Evolutionary conservation across 1,140 invertebrate species (phyloP), one percentile per base, ranked within the genome.

Genomic region (Diorhabda sublineata): DNA sequence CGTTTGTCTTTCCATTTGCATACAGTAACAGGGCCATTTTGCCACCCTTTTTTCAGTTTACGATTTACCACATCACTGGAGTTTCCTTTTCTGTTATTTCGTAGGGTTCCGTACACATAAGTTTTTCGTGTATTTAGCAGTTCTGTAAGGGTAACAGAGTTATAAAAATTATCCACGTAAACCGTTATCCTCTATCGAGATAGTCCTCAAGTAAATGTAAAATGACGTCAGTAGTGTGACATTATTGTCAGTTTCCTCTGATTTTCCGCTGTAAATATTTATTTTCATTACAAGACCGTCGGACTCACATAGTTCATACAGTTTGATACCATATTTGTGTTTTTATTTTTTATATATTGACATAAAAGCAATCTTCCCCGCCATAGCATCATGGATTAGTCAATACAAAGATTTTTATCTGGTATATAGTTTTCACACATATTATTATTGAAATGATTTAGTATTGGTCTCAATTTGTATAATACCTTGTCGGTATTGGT

Each of bases 1-100:
- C 72, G 58, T 68, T 77, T 77, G 45, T 77, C 73, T 68, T 74
- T 67, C 72, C 72, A 78, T 73, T 74, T 6, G 26, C 26, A 26
- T 26, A 26, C 26, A 26, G 26, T 26, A 26, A 26, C 26, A 26
- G 26, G 26, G 26, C 26, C 26, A 26, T 26, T 26, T 26, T 26
- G 26, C 26, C 1, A 26, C 26, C 26, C 26, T 26, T 26, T 26
- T 26, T 26, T 26, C 26, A 26, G 26, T 26, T 26, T 26, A 26
- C 1, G 26, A 26, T 26, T 26, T 26, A 26, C 26, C 26, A 26
- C 26, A 26, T 26, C 0, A 26, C 26, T 26, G 26, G 26, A 26
- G 26, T 26, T 26, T 26, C 26, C 26, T 9, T 52, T 52, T 52
- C 45, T 5, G 8, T 52, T 52, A 52, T 52, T 52, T 5, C 45